phyloP scores from a whole-genome alignment of 64 coral and sea anemone genomes.

The Montipora sp. region DNA sequence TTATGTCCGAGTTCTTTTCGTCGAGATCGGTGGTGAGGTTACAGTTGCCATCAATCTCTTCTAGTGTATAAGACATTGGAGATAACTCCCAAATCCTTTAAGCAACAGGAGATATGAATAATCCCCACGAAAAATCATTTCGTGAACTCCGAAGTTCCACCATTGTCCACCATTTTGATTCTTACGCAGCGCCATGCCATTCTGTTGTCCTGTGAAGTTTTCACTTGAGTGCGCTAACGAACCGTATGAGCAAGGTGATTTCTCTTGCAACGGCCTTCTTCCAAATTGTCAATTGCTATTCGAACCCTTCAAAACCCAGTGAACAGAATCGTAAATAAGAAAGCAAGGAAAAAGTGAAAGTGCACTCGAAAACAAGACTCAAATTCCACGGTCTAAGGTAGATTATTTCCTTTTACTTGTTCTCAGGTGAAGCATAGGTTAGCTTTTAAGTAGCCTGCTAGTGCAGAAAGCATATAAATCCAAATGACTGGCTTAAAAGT shows the following conservation, averaged over 20 bases:
- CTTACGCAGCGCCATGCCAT: constrained; percentile 34
- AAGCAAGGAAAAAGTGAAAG: background rate
- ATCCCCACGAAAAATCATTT: constrained; percentile 24
- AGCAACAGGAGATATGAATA: constrained; percentile 3
- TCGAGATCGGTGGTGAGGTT: constrained; percentile 39
- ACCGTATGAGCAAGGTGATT: background rate
- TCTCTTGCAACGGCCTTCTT: background rate
- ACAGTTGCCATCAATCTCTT: constrained; percentile 25
- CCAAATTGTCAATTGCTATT: background rate
- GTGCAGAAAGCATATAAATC: background rate
- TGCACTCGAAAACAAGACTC: background rate
- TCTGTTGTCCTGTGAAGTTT: background rate
- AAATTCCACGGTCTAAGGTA: background rate
- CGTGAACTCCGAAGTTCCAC: background rate
- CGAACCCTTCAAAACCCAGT: constrained; percentile 20
- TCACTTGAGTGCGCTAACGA: background rate
- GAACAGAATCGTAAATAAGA: constrained; percentile 13
- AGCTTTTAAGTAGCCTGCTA: background rate
- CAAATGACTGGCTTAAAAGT: background rate
- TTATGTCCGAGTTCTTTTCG: constrained; percentile 20
- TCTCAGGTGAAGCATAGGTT: background rate
- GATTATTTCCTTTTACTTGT: background rate
- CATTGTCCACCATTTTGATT: constrained; percentile 14
- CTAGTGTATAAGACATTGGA: constrained; percentile 45
- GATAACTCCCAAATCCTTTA: background rate